Base-by-base conservation (phyloP, 2,797 vertebrate genomes). In the Brachyrhaphis roseni region DNA sequence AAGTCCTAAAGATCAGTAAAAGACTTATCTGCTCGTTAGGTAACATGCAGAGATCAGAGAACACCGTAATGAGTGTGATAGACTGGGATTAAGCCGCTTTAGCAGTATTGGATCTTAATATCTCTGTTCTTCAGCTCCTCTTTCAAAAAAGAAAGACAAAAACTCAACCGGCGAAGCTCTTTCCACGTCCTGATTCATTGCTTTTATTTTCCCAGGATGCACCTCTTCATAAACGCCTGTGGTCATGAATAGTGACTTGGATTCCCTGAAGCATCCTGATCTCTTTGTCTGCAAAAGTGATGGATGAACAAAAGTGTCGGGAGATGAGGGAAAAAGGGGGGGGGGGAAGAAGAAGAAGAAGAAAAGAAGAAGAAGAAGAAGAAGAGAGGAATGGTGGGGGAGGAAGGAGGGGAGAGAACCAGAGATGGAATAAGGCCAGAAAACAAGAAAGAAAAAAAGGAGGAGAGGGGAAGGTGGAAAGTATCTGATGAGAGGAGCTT, bases 21-120 rank as follows among this genome's bases (percentile, higher is more conserved):
- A 89, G 89, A 75, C 84, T 93, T 90, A 90, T 87, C 90, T 76
- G 80, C 89, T 93, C 87, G 89, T 93, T 92, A 94, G 81, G 53
- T 8, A 87, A 85, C 74, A 81, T 76, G 73, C 59, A 5, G 78
- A 93, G 90, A 93, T 93, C 90, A 94, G 36, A 93, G 87, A 82
- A 45, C 78, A 73, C 51, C 81, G 74, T 86, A 92, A 92, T 87
- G 80, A 90, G 78, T 82, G 80, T 78, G 86, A 90, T 87, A 89
- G 88, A 39, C 82, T 86, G 86, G 80, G 74, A 71, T 89, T 92
- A 92, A 92, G 88, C 88, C 78, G 84, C 1, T 92, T 92, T 92
- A 89, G 89, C 81, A 79, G 84, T 53, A 87, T 87, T 88, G 89
- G 78, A 83, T 62, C 16, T 80, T 76, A 90, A 82, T 81, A 87